Base-by-base conservation (phyloP, 2,113 vertebrate genomes). In the Cinclus cinclus region DNA sequence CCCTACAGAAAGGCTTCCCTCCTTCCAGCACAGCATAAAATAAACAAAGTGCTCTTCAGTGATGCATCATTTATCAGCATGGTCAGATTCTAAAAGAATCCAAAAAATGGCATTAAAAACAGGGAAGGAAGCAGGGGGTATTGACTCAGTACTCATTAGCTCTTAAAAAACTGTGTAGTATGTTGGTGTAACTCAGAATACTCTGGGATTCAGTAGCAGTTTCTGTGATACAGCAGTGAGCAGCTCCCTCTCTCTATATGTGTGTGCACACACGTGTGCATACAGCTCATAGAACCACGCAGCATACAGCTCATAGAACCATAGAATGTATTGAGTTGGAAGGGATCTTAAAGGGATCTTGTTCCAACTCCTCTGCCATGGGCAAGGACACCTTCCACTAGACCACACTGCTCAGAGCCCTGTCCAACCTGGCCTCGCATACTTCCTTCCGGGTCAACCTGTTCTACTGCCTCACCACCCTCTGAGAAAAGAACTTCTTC, bases 41-140 rank as follows among this genome's bases (percentile, higher is more conserved):
- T 37, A 35, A 59, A 64, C 15, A 15, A 39, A 25, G 14, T 25
- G 11, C 14, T 27, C 9, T 75, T 79, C 49, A 46, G 21, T 15
- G 35, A 49, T 2, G 1, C 1, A 2, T 41, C 18, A 19, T 50
- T 79, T 53, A 12, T 50, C 23, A 25, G 22, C 5, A 2, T 3
- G 10, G 33, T n/a, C 55, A 71, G 20, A 39, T 71, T 65, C 46
- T 49, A 58, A 42, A 60, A 28, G 9, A 56, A 53, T 12, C 13
- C 16, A 28, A 76, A 85, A 76, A 76, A n/a, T 3, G 11, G 11
- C 27, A 24, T 63, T 52, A 28, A 70, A 69, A 65, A 23, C 19
- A 71, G n/a, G 19, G 27, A 31, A 64, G 24, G 22, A 79, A 25
- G 53, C 46, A 86, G 11, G 16, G 10, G 27, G 6, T 10, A 7